A percentile compares a stretch with the other conserved stretches of the same genome.
Evolutionary conservation across 23 tunicate species (phyloP).

Genomic region (Phallusia fumigata): DNA sequence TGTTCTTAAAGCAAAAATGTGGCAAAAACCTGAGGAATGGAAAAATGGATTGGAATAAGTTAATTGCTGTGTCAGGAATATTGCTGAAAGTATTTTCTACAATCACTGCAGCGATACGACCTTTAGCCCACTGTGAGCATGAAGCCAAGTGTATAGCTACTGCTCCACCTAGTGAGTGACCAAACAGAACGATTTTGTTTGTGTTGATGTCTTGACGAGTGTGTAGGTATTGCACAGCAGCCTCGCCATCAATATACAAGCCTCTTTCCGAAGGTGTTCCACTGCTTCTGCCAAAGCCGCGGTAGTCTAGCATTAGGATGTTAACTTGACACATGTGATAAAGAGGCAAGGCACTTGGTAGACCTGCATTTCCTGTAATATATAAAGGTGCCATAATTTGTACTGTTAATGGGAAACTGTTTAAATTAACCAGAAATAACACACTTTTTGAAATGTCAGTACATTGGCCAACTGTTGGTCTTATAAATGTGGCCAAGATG

Average conservation of each 20-base stretch:
- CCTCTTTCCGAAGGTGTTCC: constrained; percentile 85
- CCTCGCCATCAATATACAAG: constrained; percentile 74
- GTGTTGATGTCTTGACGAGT: constrained; percentile 58
- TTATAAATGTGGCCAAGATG: no score
- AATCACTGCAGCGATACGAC: constrained; percentile 75
- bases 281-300: constrained; percentile 88
- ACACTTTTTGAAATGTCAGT: no score
- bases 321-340: constrained; percentile 33
- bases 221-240: constrained; percentile 62
- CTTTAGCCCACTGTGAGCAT: constrained; percentile 42
- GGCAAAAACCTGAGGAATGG: constrained; percentile 57
- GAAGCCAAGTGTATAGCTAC: constrained; percentile 87
- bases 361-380: constrained; percentile 72
- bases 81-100: constrained; percentile 81
- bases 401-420: no score
- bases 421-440: no score
- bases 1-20: constrained; percentile 48
- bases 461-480: no score
- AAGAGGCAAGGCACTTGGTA: constrained; percentile 57
- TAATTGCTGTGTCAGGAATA: constrained; percentile 54
- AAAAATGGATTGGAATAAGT: constrained; percentile 38
- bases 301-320: constrained; percentile 67
- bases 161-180: constrained; percentile 95
- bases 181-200: constrained; percentile 69
- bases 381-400: no score